These are phyloP conservation scores for Mobula birostris DNA, from an alignment of 2,113 vertebrate genomes.

Conservation along the genomic window DNA sequence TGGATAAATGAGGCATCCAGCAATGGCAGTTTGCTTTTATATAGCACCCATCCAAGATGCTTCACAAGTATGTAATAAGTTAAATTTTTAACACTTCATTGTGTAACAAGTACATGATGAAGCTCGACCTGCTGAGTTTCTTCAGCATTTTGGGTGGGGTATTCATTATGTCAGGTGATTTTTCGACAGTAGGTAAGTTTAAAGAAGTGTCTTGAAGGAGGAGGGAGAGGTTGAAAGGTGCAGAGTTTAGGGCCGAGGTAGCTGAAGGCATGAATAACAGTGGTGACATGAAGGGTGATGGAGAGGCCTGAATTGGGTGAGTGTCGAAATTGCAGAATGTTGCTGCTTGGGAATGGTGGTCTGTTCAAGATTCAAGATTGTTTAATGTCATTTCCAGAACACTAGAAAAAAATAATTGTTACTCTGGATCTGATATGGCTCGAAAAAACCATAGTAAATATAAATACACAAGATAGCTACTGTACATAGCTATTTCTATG, in stretches of 20 bases:
- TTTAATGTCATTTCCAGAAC: too few species aligned
- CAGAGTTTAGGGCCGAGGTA: not conserved
- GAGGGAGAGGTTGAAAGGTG: not conserved
- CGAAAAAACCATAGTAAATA: too few species aligned
- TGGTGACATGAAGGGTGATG: not conserved
- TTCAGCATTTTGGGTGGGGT: too few species aligned
- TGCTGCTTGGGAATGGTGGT: not conserved
- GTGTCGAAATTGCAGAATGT: not conserved
- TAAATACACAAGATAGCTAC: too few species aligned
- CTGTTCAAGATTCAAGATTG: too few species aligned
- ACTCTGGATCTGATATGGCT: too few species aligned
- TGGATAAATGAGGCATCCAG: not conserved
- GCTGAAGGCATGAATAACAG: not conserved
- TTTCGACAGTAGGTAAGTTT: not conserved
- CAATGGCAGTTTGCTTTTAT: not conserved
- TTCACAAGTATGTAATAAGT: not conserved
- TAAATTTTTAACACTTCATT: not conserved
- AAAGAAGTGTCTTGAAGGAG: not conserved
- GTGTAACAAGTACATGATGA: not conserved
- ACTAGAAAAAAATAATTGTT: too few species aligned
- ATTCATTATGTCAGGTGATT: not conserved
- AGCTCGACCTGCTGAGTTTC: too few species aligned
- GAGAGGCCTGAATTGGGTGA: not conserved
- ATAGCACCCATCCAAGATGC: not conserved
- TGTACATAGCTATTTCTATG: too few species aligned